Percentiles rank a stretch among this genome's conserved stretches.
Evolutionary conservation across 2,888 invertebrate genomes (phyloP).

Genomic region (Poecilobothrus nobilitatus): DNA sequence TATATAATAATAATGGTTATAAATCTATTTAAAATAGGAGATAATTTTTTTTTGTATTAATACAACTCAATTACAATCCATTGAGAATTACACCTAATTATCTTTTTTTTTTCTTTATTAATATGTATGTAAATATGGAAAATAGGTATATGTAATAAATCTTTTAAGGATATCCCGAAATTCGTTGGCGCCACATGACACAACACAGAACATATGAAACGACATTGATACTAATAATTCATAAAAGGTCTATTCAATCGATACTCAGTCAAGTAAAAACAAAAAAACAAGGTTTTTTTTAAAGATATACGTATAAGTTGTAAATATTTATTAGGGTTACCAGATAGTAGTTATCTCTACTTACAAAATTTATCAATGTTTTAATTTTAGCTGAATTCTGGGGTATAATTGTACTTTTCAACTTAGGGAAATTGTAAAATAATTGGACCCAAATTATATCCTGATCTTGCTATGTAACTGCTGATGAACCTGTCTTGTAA

Average conservation of each 20-base stretch:
- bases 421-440: too few species aligned
- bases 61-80: background rate
- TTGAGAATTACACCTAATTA: background rate
- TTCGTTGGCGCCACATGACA: constrained; percentile 1
- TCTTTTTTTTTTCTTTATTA: background rate
- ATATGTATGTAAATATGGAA: background rate
- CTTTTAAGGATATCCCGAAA: background rate
- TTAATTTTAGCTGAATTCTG: too few species aligned
- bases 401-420: too few species aligned
- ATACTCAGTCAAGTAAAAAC: background rate
- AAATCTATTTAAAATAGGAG: background rate
- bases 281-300: too few species aligned
- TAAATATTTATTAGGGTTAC: too few species aligned
- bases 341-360: too few species aligned
- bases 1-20: too few species aligned
- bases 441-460: too few species aligned
- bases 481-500: too few species aligned
- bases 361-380: too few species aligned
- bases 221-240: background rate
- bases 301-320: too few species aligned
- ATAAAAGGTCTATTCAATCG: background rate
- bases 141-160: background rate
- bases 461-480: too few species aligned
- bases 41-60: background rate
- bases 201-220: background rate